These are phyloP conservation scores for Premnoplex brunnescens DNA, from an alignment of 2,797 vertebrate genomes.

Conservation along the genomic window DNA sequence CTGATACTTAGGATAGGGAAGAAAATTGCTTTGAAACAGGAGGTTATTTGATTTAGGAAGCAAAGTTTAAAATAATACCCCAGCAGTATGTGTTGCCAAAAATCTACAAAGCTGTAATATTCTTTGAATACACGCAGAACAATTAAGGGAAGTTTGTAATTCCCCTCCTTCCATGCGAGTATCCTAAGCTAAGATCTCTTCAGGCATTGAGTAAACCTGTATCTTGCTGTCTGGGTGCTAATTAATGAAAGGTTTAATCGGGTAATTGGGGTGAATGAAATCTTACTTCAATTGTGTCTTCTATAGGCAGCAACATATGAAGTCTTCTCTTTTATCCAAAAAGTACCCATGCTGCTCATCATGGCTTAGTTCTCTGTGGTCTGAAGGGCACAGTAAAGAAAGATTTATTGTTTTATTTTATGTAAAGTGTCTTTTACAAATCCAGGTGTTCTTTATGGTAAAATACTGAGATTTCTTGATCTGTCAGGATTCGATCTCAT, in stretches of 20 bases:
- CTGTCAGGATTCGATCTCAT: background rate
- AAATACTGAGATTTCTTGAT: background rate
- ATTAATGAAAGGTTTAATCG: background rate
- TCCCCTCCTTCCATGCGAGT: background rate
- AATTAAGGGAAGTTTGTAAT: conserved; percentile 1
- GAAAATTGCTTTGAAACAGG: conserved; percentile 49
- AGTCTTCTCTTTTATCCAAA: background rate
- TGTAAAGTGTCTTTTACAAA: background rate
- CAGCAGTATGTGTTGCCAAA: conserved; percentile 15
- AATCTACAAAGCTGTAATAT: background rate
- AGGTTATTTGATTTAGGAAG: conserved; percentile 49
- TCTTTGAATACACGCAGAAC: background rate
- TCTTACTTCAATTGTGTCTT: background rate
- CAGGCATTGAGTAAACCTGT: background rate
- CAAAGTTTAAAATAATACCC: conserved; percentile 40
- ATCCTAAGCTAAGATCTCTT: background rate
- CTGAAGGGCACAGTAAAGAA: background rate
- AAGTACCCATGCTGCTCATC: background rate
- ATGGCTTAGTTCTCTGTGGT: background rate
- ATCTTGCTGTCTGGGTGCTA: background rate
- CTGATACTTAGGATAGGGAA: background rate
- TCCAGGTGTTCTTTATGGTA: background rate
- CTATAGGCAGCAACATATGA: background rate
- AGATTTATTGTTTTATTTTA: background rate
- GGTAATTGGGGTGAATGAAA: background rate